Conservation (phyloP, 1,140 invertebrate genomes). For the Bombus picipes region DNA sequence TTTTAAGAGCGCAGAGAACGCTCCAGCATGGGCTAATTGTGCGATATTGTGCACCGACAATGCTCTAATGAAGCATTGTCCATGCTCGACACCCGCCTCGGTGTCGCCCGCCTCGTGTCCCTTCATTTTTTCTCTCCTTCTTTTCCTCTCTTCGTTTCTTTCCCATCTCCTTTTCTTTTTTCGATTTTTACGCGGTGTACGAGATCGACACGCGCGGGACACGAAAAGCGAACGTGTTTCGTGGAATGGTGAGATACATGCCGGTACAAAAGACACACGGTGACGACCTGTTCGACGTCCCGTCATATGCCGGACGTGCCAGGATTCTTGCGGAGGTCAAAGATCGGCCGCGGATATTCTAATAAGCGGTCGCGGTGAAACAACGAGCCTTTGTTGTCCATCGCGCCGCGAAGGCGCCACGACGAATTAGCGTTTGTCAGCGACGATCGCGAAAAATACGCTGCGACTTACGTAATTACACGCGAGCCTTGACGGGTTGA, state of each 20-base stretch:
- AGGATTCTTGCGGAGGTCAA: slow-evolving; percentile 46
- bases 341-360: slow-evolving; percentile 54
- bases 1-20: slow-evolving; percentile 74
- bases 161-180: no score
- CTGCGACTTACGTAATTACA: background rate
- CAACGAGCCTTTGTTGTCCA: slow-evolving; percentile 35
- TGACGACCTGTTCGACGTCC: slow-evolving; percentile 56
- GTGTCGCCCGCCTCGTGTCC: slow-evolving; percentile 57
- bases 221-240: slow-evolving; percentile 58
- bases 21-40: slow-evolving; percentile 78
- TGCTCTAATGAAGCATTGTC: slow-evolving; percentile 82
- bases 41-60: slow-evolving; percentile 80
- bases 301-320: slow-evolving; percentile 50
- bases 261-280: slow-evolving; percentile 42
- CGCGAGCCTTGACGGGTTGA: background rate
- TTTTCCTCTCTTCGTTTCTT: background rate
- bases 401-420: background rate
- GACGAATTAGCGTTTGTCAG: slow-evolving; percentile 23
- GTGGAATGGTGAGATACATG: slow-evolving; percentile 29
- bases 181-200: background rate
- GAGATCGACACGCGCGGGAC: slow-evolving; percentile 1
- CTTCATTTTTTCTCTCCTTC: background rate
- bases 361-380: slow-evolving; percentile 55
- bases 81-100: slow-evolving; percentile 64
- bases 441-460: background rate